A percentile compares a stretch with the other conserved stretches of the same genome.
These are phyloP conservation scores for Mylabris phalerata DNA, from an alignment of 1,140 invertebrate species.

Conservation along the genomic window DNA sequence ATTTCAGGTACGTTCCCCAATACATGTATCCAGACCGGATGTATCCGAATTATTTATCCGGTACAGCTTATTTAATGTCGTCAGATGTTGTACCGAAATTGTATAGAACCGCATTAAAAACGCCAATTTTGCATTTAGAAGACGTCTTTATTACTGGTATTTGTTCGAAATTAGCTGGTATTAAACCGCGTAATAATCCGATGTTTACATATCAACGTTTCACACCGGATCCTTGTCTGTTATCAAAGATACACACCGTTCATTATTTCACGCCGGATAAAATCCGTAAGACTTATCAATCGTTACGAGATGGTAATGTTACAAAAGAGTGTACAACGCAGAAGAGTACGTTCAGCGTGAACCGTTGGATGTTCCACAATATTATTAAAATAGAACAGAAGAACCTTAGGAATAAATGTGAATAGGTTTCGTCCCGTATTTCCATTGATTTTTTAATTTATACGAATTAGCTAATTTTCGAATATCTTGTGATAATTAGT, in stretches of 20 bases:
- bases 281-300: conserved; percentile 16
- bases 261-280: conserved; percentile 17
- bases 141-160: conserved; percentile 81
- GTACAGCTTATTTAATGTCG: conserved; percentile 78
- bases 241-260: conserved; percentile 17
- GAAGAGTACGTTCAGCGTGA: conserved; percentile 15
- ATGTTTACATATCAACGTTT: conserved; percentile 18
- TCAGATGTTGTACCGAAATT: conserved; percentile 57
- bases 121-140: conserved; percentile 70
- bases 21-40: conserved; percentile 67
- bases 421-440: conserved; percentile 4
- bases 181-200: conserved; percentile 16
- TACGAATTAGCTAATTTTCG: background rate
- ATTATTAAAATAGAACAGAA: conserved; percentile 18
- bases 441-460: background rate
- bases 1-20: conserved; percentile 62
- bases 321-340: conserved; percentile 15
- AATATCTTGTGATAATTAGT: conserved; percentile 12
- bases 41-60: conserved; percentile 80
- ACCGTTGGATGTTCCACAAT: conserved; percentile 19
- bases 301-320: conserved; percentile 9
- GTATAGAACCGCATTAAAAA: conserved; percentile 60
- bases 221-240: conserved; percentile 19
- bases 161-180: conserved; percentile 18
- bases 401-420: conserved; percentile 14